Percentiles rank a stretch among this genome's conserved stretches.
phyloP scores from a whole-genome alignment of 2,113 vertebrate species.

The Malaclemys terrapin region DNA sequence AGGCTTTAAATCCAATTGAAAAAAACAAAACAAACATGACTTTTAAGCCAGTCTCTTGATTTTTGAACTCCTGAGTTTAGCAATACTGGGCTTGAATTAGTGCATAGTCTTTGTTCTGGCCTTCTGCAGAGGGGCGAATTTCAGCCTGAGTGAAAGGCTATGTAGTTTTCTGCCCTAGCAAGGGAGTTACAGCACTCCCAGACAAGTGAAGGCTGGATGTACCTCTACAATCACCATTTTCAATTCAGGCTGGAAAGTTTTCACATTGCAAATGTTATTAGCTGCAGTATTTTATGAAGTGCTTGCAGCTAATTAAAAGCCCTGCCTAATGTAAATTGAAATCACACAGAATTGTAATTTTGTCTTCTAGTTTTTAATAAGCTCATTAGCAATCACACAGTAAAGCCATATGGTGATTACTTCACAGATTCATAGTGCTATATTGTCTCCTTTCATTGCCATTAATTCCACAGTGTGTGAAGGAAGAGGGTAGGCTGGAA shows the following conservation, averaged over 20 bases:
- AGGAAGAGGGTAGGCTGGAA: not conserved
- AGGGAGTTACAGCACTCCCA: not conserved
- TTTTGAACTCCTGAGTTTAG: not conserved
- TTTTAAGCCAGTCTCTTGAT: not conserved
- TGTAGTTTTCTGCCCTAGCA: not conserved
- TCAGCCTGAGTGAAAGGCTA: not conserved
- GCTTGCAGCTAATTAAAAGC: not conserved
- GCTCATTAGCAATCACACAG: not conserved
- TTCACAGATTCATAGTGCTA: constrained; percentile 1
- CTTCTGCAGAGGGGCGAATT: not conserved
- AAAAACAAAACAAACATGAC: too few relatives aligned
- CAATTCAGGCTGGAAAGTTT: not conserved
- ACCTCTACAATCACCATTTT: not conserved
- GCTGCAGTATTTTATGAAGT: not conserved
- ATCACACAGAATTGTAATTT: not conserved
- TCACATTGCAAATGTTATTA: not conserved
- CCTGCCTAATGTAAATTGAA: not conserved
- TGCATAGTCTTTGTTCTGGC: not conserved
- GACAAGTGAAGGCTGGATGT: not conserved
- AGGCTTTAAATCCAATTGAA: not conserved
- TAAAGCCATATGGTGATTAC: constrained; percentile 10
- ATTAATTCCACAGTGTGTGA: not conserved
- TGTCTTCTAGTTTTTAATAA: constrained; percentile 15
- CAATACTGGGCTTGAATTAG: not conserved
- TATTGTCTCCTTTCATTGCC: not conserved